Base-by-base conservation (phyloP, 1,140 invertebrate genomes). In the Zaprionus africanus region DNA sequence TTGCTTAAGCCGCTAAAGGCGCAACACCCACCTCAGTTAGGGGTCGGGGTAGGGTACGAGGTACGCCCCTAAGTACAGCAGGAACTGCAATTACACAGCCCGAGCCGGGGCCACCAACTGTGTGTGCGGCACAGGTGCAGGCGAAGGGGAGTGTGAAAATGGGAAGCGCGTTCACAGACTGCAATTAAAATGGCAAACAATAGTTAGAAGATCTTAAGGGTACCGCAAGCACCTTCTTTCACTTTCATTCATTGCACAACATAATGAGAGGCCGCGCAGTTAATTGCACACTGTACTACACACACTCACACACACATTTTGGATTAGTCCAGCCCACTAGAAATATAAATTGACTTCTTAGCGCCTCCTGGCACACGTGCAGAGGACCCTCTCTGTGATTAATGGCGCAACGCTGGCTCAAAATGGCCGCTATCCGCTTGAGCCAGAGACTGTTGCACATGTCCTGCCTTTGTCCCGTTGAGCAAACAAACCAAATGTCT, bases 241-340 rank as follows among this genome's bases (percentile, higher is more conserved):
- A 82, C 86, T 88, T 88, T 88, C 85, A 88, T 88, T 88, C 85
- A 88, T 88, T 90, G 86, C 85, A 90, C 85, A 90, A 88, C 79
- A 65, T 78, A 88, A 88, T 90, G 74, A 46, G 79, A 76, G 79
- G 81, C 66, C 70, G 75, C 70, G 75, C 75, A 69, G 61, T 56
- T 78, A 73, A 67, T 79, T 76, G 28, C 28, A 51, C 7, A 34
- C 49, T 58, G 38, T 41, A 41, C 38, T 41, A 41, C 38, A 41
- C 38, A 38, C 36, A 12, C 6, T 22, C 22, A 22, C 22, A n/a
- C 38, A 17, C 41, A 46, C 41, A 46, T 12, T 63, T 24, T 62
- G 59, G 41, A 63, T 70, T 76, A 71, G 68, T 72, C 46, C 49
- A 56, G 69, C 31, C 67, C 24, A 68, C 58, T 60, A 51, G 41